Evolutionary conservation across 2,797 vertebrate genomes (phyloP).

Genomic region (Phoeniculus purpureus): DNA sequence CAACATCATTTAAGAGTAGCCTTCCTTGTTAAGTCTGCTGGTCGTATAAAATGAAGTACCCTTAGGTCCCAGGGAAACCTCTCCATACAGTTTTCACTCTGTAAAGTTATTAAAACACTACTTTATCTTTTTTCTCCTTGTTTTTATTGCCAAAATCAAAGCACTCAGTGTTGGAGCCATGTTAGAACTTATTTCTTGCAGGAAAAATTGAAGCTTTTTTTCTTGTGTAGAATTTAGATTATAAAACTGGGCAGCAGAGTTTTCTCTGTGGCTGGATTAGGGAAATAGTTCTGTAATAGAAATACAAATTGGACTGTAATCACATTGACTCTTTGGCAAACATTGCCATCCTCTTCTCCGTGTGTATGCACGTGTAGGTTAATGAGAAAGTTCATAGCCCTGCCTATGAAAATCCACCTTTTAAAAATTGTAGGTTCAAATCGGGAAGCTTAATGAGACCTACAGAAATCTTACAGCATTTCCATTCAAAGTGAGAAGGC

Average conservation of each 20-base stretch:
- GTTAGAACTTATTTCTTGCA: background rate
- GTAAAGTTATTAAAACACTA: background rate
- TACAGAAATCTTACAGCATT: background rate
- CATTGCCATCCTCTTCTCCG: background rate
- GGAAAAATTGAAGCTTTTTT: rapidly evolving
- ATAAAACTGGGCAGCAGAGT: background rate
- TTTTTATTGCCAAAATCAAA: background rate
- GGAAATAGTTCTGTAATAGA: background rate
- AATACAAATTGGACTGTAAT: conserved; percentile 2
- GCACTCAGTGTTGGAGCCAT: background rate
- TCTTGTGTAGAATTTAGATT: background rate
- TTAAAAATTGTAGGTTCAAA: background rate
- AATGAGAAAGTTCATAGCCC: conserved; percentile 28
- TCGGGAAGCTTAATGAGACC: conserved; percentile 42
- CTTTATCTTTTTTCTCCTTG: background rate
- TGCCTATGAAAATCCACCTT: conserved; percentile 11
- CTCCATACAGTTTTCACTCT: background rate
- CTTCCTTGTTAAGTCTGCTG: background rate
- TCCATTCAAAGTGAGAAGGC: background rate
- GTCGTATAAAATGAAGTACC: background rate
- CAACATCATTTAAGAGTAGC: background rate
- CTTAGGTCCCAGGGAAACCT: background rate
- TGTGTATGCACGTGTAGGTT: background rate
- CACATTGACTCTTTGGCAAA: background rate
- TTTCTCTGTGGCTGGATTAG: background rate